phyloP scores from a whole-genome alignment of 2,797 vertebrate genomes.

The Gymnopithys bicolor region DNA sequence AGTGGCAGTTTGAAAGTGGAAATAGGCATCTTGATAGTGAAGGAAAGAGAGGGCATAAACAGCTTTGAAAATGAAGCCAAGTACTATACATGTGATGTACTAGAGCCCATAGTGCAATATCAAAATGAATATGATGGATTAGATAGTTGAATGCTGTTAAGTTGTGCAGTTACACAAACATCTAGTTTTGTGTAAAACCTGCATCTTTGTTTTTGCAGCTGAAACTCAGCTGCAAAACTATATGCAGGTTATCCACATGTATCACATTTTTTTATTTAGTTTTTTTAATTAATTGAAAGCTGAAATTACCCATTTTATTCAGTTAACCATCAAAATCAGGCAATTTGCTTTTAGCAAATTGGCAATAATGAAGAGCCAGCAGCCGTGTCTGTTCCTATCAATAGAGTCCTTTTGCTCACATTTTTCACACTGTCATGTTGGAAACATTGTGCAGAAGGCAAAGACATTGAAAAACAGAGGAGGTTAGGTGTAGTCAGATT shows the following conservation, averaged over 20 bases:
- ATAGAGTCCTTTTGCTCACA: not conserved
- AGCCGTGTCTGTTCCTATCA: not conserved
- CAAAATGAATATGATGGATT: not conserved
- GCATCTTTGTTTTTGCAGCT: not conserved
- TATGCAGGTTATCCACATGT: not conserved
- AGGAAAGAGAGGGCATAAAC: not conserved
- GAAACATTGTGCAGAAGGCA: not conserved
- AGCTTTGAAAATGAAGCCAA: not conserved
- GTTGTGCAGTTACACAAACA: not conserved
- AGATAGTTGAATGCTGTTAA: not conserved
- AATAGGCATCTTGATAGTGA: not conserved
- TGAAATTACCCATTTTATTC: not conserved
- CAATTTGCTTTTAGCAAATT: not conserved
- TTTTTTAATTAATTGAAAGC: not conserved
- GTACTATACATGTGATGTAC: not conserved
- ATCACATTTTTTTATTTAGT: not conserved
- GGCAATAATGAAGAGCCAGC: not conserved
- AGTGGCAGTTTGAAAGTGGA: not conserved
- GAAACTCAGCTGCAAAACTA: not conserved
- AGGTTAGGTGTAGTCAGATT: not conserved
- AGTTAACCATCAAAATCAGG: not conserved
- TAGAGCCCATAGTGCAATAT: not conserved
- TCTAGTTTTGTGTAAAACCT: not conserved
- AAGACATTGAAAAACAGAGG: not conserved
- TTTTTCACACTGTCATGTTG: not conserved